Evolutionary conservation across 64 coral and sea anemone species (phyloP).

Genomic region (Hydrozoanthus tunicans): DNA sequence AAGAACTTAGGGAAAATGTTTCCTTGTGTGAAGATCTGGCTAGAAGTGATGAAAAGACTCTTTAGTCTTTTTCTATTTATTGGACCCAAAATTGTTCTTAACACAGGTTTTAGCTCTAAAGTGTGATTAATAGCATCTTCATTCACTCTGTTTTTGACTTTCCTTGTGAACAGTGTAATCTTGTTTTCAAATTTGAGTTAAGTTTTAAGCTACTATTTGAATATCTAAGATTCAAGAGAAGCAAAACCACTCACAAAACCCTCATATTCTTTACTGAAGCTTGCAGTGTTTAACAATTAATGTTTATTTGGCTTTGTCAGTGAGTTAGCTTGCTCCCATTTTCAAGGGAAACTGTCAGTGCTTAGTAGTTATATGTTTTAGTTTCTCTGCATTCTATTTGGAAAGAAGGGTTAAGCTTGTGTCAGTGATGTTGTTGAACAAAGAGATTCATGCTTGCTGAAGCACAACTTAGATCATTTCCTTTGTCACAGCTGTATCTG

Average conservation of each 20-base stretch:
- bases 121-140: background rate
- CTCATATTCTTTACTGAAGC: background rate
- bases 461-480: constrained; percentile 21
- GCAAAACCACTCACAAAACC: background rate
- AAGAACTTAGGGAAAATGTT: background rate
- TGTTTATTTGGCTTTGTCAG: background rate
- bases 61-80: background rate
- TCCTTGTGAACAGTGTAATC: background rate
- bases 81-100: background rate
- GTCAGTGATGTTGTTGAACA: background rate
- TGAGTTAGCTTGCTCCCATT: background rate
- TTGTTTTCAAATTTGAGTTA: background rate
- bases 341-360: too few relatives aligned
- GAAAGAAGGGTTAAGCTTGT: background rate
- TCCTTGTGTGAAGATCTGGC: background rate
- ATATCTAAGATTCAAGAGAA: background rate
- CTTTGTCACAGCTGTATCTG: constrained; percentile 1
- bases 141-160: background rate
- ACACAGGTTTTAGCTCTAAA: background rate
- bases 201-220: background rate
- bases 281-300: background rate
- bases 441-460: constrained; percentile 26
- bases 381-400: too few relatives aligned
- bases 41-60: background rate
- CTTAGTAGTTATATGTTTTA: too few relatives aligned